These are phyloP conservation scores for Archilochus colubris DNA, from an alignment of 2,113 vertebrate species.

Conservation along the genomic window DNA sequence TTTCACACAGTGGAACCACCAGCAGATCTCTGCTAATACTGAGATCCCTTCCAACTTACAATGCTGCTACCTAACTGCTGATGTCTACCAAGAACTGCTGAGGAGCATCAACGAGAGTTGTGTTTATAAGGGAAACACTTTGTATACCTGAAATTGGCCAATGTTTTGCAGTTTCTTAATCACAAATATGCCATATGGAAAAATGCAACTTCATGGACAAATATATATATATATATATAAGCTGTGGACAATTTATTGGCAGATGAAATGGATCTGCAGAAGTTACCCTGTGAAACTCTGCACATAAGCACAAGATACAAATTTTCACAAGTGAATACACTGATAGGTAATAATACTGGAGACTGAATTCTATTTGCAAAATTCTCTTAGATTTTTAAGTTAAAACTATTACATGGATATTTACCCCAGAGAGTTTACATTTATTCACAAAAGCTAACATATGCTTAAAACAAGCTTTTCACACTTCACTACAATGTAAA, in stretches of 20 bases:
- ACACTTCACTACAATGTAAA: not conserved
- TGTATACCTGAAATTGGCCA: not conserved
- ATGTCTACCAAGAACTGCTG: not conserved
- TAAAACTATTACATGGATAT: not conserved
- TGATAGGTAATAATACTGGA: not conserved
- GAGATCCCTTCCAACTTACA: not conserved
- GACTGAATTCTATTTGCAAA: not conserved
- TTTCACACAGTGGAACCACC: not conserved
- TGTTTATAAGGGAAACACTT: not conserved
- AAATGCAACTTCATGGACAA: not conserved
- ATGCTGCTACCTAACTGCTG: not conserved
- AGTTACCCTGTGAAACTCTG: not conserved
- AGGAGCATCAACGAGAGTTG: not conserved
- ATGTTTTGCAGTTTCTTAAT: not conserved
- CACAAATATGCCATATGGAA: not conserved
- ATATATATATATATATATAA: not conserved
- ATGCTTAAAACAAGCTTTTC: not conserved
- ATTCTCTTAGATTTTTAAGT: not conserved
- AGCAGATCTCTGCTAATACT: not conserved
- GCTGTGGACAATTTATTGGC: not conserved
- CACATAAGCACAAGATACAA: not conserved
- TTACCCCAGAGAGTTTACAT: not conserved
- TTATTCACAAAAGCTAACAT: slow-evolving; percentile 11
- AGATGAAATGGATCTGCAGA: not conserved
- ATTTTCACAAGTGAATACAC: not conserved